A percentile compares a stretch with the other conserved stretches of the same genome.
Conservation (phyloP, 2,113 vertebrate species). For the Motacilla alba region DNA sequence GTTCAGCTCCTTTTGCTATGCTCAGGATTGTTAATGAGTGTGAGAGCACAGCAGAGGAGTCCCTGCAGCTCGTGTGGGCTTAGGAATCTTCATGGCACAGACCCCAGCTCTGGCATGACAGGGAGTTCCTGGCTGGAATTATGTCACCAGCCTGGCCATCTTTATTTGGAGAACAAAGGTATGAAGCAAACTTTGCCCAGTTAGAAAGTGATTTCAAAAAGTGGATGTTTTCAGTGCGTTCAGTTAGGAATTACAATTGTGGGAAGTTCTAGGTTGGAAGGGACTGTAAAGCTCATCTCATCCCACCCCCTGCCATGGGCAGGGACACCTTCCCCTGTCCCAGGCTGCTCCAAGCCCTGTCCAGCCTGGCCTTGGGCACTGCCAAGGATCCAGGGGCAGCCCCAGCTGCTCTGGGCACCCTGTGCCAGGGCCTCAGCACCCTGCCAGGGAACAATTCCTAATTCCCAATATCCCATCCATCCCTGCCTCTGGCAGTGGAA, state of each 20-base stretch:
- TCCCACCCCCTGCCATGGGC: neutral
- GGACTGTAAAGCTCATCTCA: neutral
- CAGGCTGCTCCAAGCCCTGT: rapidly evolving
- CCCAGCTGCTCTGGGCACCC: neutral
- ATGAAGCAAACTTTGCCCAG: neutral
- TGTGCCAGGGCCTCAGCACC: neutral
- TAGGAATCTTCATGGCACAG: rapidly evolving
- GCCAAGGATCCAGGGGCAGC: neutral
- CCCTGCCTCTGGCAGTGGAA: neutral
- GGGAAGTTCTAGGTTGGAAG: neutral
- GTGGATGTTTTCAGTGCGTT: rapidly evolving
- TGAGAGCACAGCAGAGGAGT: neutral
- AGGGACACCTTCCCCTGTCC: rapidly evolving
- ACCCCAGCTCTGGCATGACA: neutral
- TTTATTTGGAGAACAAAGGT: neutral
- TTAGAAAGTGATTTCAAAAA: neutral
- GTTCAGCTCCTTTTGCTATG: neutral
- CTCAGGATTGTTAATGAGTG: neutral
- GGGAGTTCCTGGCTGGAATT: neutral
- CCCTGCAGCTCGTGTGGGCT: neutral
- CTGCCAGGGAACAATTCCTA: neutral
- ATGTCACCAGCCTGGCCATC: rapidly evolving
- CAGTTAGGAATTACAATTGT: neutral
- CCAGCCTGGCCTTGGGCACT: neutral
- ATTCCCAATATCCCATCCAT: neutral